These are phyloP conservation scores for Tetranychus cinnabarinus DNA, from an alignment of 1,140 invertebrate genomes.

Conservation along the genomic window DNA sequence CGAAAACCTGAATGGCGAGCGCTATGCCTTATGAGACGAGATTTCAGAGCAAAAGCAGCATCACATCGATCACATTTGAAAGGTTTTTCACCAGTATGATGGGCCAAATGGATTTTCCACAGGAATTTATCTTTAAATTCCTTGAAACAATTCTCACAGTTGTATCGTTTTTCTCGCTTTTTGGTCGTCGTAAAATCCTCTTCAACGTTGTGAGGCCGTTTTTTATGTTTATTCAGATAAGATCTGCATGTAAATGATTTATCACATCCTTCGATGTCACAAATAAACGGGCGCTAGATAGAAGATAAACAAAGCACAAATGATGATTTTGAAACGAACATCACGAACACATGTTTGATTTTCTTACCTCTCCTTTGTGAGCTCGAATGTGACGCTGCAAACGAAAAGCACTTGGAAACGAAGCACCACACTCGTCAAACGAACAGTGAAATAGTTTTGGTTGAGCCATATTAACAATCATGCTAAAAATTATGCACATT, in stretches of 20 bases:
- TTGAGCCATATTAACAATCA: too few relatives aligned
- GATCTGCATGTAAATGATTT: neutral
- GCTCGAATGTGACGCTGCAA: neutral
- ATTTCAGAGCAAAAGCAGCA: slow-evolving; percentile 2
- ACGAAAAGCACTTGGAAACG: neutral
- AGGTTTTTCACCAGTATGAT: slow-evolving; percentile 19
- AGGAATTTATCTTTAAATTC: slow-evolving; percentile 9
- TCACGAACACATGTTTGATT: neutral
- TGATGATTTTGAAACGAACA: neutral
- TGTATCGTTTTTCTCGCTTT: neutral
- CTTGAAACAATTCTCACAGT: slow-evolving; percentile 12
- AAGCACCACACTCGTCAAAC: neutral
- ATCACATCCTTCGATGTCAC: neutral
- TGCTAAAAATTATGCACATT: too few relatives aligned
- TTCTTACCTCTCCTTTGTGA: neutral
- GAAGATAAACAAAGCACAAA: neutral
- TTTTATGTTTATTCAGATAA: slow-evolving; percentile 2
- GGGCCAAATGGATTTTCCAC: neutral
- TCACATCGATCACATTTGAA: slow-evolving; percentile 26
- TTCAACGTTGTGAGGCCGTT: neutral
- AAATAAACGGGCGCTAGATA: neutral
- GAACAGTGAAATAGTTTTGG: neutral
- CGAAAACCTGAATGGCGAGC: slow-evolving; percentile 20
- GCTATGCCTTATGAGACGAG: neutral
- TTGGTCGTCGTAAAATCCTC: neutral